These are phyloP conservation scores for Junco hyemalis DNA, from an alignment of 2,113 vertebrate genomes.

Conservation along the genomic window DNA sequence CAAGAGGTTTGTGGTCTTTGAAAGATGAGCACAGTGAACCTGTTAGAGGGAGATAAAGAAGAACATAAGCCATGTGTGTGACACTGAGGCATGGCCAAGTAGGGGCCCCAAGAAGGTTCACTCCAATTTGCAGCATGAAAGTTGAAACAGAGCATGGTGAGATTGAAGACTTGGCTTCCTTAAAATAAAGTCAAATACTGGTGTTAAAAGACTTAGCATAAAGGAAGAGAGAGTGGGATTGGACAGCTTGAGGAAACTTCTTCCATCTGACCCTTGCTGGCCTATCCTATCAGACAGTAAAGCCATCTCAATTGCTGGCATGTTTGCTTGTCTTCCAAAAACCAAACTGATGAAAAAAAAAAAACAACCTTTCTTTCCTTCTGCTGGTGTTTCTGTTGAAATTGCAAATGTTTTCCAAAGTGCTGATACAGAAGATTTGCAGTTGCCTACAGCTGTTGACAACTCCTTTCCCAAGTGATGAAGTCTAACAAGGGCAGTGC, in stretches of 20 bases:
- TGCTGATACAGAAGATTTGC: conserved; percentile 29
- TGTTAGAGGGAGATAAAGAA: neutral
- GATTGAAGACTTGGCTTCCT: neutral
- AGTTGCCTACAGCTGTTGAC: conserved; percentile 12
- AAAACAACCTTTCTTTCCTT: neutral
- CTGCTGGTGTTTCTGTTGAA: conserved; percentile 30
- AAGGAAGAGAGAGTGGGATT: neutral
- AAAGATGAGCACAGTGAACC: neutral
- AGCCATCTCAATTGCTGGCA: conserved; percentile 2
- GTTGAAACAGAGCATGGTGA: neutral
- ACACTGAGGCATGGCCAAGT: neutral
- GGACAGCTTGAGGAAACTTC: conserved; percentile 6
- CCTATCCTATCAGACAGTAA: neutral
- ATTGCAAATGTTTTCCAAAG: conserved; percentile 33
- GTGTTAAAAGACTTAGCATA: neutral
- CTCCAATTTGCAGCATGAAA: neutral
- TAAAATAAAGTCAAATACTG: neutral
- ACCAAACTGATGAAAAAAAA: neutral
- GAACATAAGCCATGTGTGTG: neutral
- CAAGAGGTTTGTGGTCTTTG: neutral
- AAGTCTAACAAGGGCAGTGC: neutral
- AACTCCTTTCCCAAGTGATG: conserved; percentile 4
- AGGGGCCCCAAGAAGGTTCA: neutral
- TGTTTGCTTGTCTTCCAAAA: conserved; percentile 16
- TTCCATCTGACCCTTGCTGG: conserved; percentile 7